A percentile compares a stretch with the other conserved stretches of the same genome.
phyloP scores from a whole-genome alignment of 1,140 invertebrate genomes.

The Brachionus manjavacas region DNA sequence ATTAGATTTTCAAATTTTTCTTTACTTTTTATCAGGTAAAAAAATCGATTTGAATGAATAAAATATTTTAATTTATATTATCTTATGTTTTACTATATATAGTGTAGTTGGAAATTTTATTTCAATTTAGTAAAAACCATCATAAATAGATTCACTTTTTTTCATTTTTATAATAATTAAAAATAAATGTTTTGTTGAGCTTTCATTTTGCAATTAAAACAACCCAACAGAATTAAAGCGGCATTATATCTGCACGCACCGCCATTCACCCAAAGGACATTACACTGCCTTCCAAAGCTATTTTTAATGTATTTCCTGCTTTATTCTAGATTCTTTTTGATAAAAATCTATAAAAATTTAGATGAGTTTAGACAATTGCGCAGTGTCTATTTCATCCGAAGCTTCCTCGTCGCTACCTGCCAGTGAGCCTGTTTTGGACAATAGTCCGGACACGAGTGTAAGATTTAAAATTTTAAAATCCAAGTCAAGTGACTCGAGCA shows the following conservation, averaged over 20 bases:
- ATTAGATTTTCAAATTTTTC: background rate
- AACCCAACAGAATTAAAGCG: background rate
- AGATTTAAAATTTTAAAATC: conserved; percentile 5
- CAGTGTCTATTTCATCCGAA: conserved; percentile 14
- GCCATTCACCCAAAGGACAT: background rate
- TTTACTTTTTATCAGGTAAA: background rate
- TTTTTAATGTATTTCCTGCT: background rate
- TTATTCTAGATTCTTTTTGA: background rate
- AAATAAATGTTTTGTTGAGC: background rate
- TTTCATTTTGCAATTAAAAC: background rate
- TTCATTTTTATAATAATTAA: background rate
- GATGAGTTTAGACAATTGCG: conserved; percentile 23
- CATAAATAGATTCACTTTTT: background rate
- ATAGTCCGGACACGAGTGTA: background rate
- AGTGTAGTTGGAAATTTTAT: background rate
- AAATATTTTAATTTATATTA: background rate
- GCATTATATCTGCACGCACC: background rate
- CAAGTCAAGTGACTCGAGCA: background rate
- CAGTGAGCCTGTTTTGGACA: background rate
- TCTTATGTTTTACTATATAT: background rate
- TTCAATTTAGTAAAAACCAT: background rate
- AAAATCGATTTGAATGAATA: background rate
- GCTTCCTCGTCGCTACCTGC: background rate
- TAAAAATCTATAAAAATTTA: background rate
- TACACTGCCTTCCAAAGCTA: background rate